Evolutionary conservation across 2,113 vertebrate species (phyloP).

Genomic region (Falcunculus frontatus): DNA sequence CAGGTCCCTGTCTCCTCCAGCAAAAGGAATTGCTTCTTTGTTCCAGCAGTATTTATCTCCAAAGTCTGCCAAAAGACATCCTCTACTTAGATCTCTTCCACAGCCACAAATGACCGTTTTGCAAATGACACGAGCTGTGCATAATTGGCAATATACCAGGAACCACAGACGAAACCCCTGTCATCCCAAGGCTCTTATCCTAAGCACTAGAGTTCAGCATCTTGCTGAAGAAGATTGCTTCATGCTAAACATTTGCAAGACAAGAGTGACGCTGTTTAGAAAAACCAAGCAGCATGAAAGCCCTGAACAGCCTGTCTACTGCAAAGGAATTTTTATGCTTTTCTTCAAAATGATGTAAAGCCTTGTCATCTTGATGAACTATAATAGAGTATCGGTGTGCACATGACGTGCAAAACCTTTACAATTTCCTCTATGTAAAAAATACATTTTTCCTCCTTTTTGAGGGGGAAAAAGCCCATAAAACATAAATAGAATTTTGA

Average conservation of each 20-base stretch:
- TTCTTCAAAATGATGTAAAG: not conserved
- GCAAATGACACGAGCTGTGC: not conserved
- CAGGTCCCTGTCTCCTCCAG: not conserved
- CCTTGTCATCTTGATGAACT: not conserved
- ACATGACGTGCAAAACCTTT: not conserved
- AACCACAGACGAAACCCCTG: not conserved
- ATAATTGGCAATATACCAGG: not conserved
- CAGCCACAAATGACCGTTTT: not conserved
- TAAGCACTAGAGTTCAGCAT: not conserved
- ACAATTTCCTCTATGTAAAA: not conserved
- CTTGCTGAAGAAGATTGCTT: not conserved
- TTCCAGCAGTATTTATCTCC: not conserved
- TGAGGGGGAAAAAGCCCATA: fast-evolving
- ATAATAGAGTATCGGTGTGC: not conserved
- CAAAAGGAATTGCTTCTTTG: not conserved
- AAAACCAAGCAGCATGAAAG: not conserved
- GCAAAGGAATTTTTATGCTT: not conserved
- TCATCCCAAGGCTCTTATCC: not conserved
- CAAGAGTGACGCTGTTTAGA: not conserved
- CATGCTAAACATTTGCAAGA: not conserved
- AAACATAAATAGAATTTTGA: not conserved
- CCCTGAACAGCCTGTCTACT: not conserved
- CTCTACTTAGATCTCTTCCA: not conserved
- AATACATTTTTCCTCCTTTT: not conserved
- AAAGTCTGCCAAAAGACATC: not conserved